Evolutionary conservation across 2,797 vertebrate genomes (phyloP).

Genomic region (Galagoides demidoff): DNA sequence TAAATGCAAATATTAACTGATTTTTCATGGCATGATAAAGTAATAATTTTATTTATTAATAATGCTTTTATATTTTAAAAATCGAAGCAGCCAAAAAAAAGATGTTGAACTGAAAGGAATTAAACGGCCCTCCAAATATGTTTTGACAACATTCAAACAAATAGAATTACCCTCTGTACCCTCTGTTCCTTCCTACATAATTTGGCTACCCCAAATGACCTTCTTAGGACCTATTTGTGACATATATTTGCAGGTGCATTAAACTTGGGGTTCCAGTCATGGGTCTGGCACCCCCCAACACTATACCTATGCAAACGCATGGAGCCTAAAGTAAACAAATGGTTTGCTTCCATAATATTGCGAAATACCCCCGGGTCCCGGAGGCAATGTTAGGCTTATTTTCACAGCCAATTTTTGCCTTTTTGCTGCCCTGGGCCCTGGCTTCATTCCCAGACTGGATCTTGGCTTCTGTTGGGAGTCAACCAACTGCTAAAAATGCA

Average conservation of each 20-base stretch:
- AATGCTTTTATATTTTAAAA: constrained; percentile 15
- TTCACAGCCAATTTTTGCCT: constrained; percentile 37
- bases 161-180: background rate
- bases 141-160: background rate
- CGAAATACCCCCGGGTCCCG: background rate
- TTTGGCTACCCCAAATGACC: background rate
- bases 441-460: constrained; percentile 55
- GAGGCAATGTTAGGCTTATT: background rate
- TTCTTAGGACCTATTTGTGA: background rate
- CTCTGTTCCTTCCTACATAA: background rate
- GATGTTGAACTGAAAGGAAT: background rate
- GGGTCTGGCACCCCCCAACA: background rate
- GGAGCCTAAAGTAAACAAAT: background rate
- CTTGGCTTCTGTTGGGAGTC: constrained; percentile 46
- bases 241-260: background rate
- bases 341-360: background rate
- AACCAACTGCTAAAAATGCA: constrained; percentile 59
- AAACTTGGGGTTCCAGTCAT: background rate
- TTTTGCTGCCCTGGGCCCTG: constrained; percentile 55
- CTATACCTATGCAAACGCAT: background rate
- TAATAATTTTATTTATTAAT: constrained; percentile 3
- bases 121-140: background rate
- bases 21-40: constrained; percentile 16
- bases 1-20: background rate
- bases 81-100: background rate